Percentiles rank a stretch among this genome's conserved stretches.
Evolutionary conservation across 1,140 invertebrate genomes (phyloP).

Genomic region (Papilio aristodemus): DNA sequence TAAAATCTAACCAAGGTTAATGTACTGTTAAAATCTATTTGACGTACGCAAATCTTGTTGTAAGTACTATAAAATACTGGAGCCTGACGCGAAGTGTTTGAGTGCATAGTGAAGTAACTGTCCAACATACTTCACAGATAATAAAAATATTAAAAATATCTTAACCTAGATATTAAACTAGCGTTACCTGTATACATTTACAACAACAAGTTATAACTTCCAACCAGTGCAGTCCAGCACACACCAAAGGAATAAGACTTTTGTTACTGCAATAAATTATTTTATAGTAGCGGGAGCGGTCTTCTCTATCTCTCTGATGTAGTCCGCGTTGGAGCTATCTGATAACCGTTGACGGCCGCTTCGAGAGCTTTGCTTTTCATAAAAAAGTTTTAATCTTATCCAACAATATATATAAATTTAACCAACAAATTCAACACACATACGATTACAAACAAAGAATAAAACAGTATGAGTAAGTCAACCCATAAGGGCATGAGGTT

Average conservation of each 20-base stretch:
- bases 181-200: too few relatives aligned
- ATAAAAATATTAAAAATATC: not conserved
- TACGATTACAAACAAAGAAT: conserved; percentile 10
- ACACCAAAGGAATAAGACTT: not conserved
- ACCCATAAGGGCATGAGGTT: not conserved
- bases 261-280: not conserved
- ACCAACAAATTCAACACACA: too few relatives aligned
- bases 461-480: not conserved
- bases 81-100: not conserved
- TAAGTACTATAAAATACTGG: too few relatives aligned
- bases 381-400: too few relatives aligned
- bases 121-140: not conserved
- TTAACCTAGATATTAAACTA: too few relatives aligned
- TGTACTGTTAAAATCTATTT: not conserved
- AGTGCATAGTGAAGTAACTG: not conserved
- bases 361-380: not conserved
- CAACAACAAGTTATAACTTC: too few relatives aligned
- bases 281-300: not conserved
- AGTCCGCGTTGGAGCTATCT: not conserved
- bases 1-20: not conserved
- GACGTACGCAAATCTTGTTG: too few relatives aligned
- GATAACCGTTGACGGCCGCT: not conserved
- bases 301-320: not conserved
- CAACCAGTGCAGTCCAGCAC: not conserved
- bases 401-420: too few relatives aligned